Evolutionary conservation across 92 coral and sea anemone species (phyloP), one percentile per base, ranked within the genome.

Genomic region (Micromussa lordhowensis): DNA sequence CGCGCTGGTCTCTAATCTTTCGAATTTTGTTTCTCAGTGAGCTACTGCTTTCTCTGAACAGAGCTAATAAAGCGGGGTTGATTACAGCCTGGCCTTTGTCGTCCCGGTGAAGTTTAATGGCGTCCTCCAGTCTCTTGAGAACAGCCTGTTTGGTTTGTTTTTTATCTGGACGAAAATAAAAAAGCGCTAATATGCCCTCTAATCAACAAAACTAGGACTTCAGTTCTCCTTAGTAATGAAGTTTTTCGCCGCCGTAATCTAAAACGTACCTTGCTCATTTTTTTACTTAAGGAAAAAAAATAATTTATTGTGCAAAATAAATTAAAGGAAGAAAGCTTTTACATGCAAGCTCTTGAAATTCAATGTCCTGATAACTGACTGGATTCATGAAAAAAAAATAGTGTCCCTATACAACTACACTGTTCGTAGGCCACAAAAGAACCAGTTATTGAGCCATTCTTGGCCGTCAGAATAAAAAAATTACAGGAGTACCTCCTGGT

Each of bases 81-180:
- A 86, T 63, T 1, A 86, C 83, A 10, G 83, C 77, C 30, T 57
- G 51, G 32, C 83, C 83, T 77, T 77, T 24, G 63, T 66, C 89
- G 48, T 86, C 89, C 11, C 70, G 79, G 77, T 77, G 89, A 38
- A 86, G 89, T 63, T 86, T 86, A 72, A 86, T 77, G 3, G 89
- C 83, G 29, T 86, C 78, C 68, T 77, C 89, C 22, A 77, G 53
- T 63, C 83, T 86, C 64, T 77, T 36, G 8, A 78, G 51, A 29
- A 77, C 21, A 38, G 77, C 18, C 64, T 64, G 68, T 77, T 26
- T 61, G 36, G 30, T 29, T 24, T 21, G 53, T 77, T 63, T 66
- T 30, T 31, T 64, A 77, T 48, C 68, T 77, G 58, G n/a, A 79
- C 68, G 26, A 49, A 71, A 77, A 77, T 22, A 35, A 68, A 69